Evolutionary conservation across 2,888 invertebrate species (phyloP).

Genomic region (Nomada ruficornis): DNA sequence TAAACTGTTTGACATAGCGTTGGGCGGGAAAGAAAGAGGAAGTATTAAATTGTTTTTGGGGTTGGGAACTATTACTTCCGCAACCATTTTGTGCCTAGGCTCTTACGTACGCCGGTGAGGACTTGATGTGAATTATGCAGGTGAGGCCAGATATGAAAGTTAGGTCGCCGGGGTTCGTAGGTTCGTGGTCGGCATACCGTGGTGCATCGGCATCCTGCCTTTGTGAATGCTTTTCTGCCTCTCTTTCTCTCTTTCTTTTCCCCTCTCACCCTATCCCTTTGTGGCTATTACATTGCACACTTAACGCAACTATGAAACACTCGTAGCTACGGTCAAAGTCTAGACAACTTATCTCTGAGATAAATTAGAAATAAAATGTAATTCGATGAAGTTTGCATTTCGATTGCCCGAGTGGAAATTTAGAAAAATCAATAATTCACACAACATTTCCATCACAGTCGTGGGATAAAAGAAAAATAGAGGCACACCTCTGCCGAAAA

Average conservation of each 20-base stretch:
- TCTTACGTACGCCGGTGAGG: constrained; percentile 38
- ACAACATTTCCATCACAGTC: too few relatives aligned
- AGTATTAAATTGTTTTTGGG: constrained; percentile 33
- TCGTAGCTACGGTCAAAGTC: background rate
- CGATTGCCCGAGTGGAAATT: background rate
- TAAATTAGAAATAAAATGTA: background rate
- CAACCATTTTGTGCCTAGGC: constrained; percentile 24
- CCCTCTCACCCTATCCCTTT: background rate
- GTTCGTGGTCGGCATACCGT: constrained; percentile 74
- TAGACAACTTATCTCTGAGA: background rate
- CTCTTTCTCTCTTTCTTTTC: constrained; percentile 43
- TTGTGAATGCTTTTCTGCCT: constrained; percentile 70
- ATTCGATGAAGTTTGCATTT: background rate
- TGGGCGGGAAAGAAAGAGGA: background rate
- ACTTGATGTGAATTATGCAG: constrained; percentile 64
- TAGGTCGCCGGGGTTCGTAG: constrained; percentile 73
- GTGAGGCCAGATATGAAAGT: constrained; percentile 71
- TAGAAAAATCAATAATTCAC: too few relatives aligned
- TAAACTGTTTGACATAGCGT: background rate
- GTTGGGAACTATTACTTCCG: constrained; percentile 4
- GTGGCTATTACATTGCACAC: constrained; percentile 8
- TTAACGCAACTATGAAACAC: constrained; percentile 10
- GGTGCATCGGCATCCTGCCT: constrained; percentile 76
- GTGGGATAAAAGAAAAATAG: too few relatives aligned
- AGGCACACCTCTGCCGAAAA: too few relatives aligned